Evolutionary conservation across 2,888 invertebrate genomes (phyloP), one percentile per base, ranked within the genome.

Genomic region (Stramonita haemastoma): DNA sequence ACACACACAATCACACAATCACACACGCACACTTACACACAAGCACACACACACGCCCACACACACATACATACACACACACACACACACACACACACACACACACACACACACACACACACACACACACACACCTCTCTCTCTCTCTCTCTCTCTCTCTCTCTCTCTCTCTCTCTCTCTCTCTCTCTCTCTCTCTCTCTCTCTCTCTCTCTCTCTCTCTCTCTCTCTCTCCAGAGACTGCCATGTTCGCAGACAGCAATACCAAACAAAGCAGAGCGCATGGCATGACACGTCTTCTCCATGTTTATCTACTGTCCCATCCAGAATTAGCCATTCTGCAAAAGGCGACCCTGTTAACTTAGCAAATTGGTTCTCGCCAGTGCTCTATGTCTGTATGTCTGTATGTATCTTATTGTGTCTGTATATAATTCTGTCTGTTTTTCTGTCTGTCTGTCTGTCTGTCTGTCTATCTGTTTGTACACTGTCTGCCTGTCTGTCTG

Each of bases 91-190:
- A 70, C 70, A 70, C 70, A 70, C 8, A 70, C 70, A 70, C 70
- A 70, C 70, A 70, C 70, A 70, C 70, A 70, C 70, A 70, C 70
- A 70, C 70, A 70, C 70, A 70, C 70, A 70, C 70, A 70, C 15
- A n/a, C n/a, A n/a, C n/a, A n/a, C n/a, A n/a, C n/a, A n/a, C n/a
- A n/a, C n/a, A n/a, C n/a, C 73, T 66, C 66, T 66, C 17, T 66
- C 66, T 66, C 17, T 66, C 66, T 66, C 17, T 66, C 66, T 66
- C 17, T 66, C 66, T 66, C 17, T 66, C 66, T 66, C 17, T 66
- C 66, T 66, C 17, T 66, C 2, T 66, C 17, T 66, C 17, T 66
- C 66, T 66, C 17, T 66, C 66, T 66, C 17, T 66, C 66, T 66
- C 17, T 66, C 66, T 66, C 19, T 66, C 66, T 73, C 26, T 73